phyloP scores from a whole-genome alignment of 2,113 vertebrate genomes.

The Leiothrix lutea region DNA sequence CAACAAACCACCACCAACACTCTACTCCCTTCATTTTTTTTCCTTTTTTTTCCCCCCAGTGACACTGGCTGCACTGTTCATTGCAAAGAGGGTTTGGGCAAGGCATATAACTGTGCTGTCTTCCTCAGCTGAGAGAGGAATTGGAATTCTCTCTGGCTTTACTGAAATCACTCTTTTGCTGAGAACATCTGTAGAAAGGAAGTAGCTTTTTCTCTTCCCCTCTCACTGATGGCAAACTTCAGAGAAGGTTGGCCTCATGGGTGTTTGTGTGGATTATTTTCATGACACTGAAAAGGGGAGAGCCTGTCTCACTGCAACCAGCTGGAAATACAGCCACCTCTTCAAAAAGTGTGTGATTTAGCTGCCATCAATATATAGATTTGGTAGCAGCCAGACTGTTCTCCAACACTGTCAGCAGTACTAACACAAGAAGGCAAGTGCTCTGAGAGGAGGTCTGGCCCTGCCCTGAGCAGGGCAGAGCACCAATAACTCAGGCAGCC shows the following conservation, averaged over 20 bases:
- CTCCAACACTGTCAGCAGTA: not conserved
- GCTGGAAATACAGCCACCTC: not conserved
- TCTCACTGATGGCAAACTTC: not conserved
- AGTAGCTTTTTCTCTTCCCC: not conserved
- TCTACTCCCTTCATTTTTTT: not conserved
- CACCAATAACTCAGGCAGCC: not conserved
- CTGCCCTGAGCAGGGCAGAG: not conserved
- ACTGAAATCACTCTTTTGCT: not conserved
- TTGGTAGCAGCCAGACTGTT: not conserved
- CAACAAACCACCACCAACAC: not conserved
- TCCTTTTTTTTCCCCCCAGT: rapidly evolving
- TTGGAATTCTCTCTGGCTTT: not conserved
- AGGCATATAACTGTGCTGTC: not conserved
- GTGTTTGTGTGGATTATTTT: not conserved
- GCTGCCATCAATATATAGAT: not conserved
- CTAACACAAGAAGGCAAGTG: not conserved
- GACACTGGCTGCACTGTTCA: constrained; percentile 44
- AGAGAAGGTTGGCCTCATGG: not conserved
- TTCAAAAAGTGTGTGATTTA: not conserved
- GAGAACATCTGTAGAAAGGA: not conserved
- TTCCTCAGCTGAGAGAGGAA: constrained; percentile 10
- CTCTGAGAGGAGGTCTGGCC: not conserved
- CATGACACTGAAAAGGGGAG: not conserved
- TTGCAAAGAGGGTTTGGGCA: not conserved
- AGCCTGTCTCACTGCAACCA: not conserved